Conservation (phyloP, 2,113 vertebrate genomes). For the Lonchura striata region DNA sequence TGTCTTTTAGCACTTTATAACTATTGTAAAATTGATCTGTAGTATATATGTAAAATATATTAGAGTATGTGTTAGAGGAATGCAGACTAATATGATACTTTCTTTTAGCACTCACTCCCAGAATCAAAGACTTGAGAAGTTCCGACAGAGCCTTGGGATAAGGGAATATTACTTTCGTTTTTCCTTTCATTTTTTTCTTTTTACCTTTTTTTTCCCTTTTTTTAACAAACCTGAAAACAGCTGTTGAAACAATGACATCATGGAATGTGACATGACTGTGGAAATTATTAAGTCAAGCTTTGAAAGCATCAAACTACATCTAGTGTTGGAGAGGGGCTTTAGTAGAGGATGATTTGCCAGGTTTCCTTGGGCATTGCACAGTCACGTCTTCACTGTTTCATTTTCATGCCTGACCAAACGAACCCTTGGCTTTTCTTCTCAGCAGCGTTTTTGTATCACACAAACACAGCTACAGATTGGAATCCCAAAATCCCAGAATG, state of each 20-base stretch:
- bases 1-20: not conserved
- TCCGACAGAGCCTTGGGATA: not conserved
- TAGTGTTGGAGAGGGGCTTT: not conserved
- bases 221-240: conserved; percentile 66
- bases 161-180: not conserved
- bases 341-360: conserved; percentile 25
- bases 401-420: not conserved
- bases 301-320: conserved; percentile 43
- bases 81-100: not conserved
- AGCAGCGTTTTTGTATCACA: not conserved
- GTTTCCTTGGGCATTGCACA: not conserved
- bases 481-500: not conserved
- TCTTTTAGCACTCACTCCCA: conserved; percentile 40
- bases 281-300: conserved; percentile 68
- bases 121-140: conserved; percentile 51
- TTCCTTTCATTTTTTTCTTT: not conserved
- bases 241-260: conserved; percentile 80
- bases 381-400: not conserved
- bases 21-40: not conserved
- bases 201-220: not conserved
- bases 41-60: not conserved
- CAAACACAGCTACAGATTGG: not conserved
- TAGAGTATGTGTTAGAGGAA: not conserved
- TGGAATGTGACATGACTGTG: conserved; percentile 57
- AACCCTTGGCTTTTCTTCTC: not conserved